Evolutionary conservation across 2,888 invertebrate species (phyloP), one percentile per base, ranked within the genome.

Genomic region (Erpobdella octoculata): DNA sequence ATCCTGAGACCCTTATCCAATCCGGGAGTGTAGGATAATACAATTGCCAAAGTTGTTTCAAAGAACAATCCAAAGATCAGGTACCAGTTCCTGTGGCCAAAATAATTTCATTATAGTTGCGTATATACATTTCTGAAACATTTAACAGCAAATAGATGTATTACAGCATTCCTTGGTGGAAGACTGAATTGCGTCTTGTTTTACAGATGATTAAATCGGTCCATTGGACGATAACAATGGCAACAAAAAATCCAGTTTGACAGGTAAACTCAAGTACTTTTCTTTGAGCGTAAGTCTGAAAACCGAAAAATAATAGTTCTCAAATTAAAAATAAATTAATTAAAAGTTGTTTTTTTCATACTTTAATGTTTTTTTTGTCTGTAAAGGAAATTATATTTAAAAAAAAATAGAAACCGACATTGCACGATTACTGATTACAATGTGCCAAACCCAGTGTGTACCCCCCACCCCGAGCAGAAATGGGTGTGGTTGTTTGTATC

Each of bases 11-110:
- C 83, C 72, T 82, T 80, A 76, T 84, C 84, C 71, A 84, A 77
- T 72, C 81, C 84, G 62, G 83, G 83, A 74, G 82, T 82, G 77
- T 84, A 84, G 38, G 81, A 79, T 72, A 84, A 75, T 77, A 83
- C 83, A 38, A 81, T 81, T 74, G 84, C 83, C 66, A 84, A 78
- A 9, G 79, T 78, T 5, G 84, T 84, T 78, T 84, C 84, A 76
- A 84, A 84, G 79, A 84, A 81, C 70, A 84, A 76, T 48, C 82
- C 84, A 76, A 84, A 83, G 35, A 82, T 84, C 78, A 84, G 73
- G 73, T 81, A 81, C 75, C 81, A 80, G 75, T 83, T 83, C 77
- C 83, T 83, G 78, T 12, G 78, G 5, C 21, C 9, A 12, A 58
- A n/a, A n/a, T n/a, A n/a, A n/a, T n/a, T n/a, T n/a, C n/a, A n/a